Percentiles rank a stretch among this genome's conserved stretches.
phyloP scores from a whole-genome alignment of 2,113 vertebrate species.

The Ailuropoda melanoleuca region DNA sequence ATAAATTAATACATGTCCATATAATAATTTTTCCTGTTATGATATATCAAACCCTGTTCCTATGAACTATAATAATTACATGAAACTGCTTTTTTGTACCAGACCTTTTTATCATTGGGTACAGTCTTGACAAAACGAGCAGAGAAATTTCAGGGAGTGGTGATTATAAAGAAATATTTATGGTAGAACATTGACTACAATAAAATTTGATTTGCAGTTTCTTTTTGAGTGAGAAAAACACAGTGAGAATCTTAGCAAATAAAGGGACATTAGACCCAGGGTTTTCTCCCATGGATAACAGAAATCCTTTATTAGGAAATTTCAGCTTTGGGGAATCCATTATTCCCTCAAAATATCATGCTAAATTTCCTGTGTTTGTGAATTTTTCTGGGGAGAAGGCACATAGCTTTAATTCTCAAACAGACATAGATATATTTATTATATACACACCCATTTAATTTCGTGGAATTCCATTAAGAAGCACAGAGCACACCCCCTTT shows the following conservation, averaged over 20 bases:
- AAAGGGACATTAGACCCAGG: not conserved
- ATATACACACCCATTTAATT: not conserved
- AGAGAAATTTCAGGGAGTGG: not conserved
- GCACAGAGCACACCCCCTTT: not conserved
- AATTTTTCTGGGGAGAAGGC: not conserved
- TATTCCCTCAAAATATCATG: not conserved
- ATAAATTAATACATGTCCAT: not conserved
- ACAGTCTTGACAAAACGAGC: not conserved
- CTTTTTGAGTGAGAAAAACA: conserved; percentile 37
- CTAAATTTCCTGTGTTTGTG: not conserved
- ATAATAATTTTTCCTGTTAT: not conserved
- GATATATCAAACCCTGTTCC: not conserved
- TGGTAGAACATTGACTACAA: not conserved
- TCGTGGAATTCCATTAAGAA: not conserved
- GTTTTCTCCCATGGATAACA: not conserved
- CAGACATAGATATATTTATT: not conserved
- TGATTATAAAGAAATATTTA: conserved; percentile 8
- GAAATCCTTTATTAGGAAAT: not conserved
- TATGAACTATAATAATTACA: not conserved
- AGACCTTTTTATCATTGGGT: not conserved
- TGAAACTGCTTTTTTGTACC: not conserved
- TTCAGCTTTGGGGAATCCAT: not conserved
- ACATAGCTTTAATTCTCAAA: not conserved
- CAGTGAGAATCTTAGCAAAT: not conserved
- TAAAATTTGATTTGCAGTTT: conserved; percentile 13